phyloP scores from a whole-genome alignment of 2,113 vertebrate genomes.

The Merops nubicus region DNA sequence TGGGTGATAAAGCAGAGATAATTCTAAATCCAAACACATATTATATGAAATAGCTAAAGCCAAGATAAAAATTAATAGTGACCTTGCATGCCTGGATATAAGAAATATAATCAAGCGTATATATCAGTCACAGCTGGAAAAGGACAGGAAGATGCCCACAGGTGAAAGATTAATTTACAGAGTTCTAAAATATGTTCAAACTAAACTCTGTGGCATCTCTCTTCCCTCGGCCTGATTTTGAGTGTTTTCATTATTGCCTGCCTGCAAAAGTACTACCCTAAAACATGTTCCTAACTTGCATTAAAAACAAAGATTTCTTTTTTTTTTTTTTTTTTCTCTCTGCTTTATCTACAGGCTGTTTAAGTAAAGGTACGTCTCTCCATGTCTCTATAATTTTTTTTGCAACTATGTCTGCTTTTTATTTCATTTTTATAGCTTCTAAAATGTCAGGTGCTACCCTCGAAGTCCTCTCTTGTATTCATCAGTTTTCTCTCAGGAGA shows the following conservation, averaged over 20 bases:
- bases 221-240: not conserved
- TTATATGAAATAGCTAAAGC: constrained; percentile 44
- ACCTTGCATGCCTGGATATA: constrained; percentile 23
- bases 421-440: constrained; percentile 29
- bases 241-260: not conserved
- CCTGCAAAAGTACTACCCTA: not conserved
- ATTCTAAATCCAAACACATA: constrained; percentile 54
- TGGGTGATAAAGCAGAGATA: constrained; percentile 62
- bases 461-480: not conserved
- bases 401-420: not conserved
- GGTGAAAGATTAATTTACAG: constrained; percentile 40
- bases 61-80: constrained; percentile 62
- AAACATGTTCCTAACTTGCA: not conserved
- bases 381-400: not conserved
- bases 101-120: constrained; percentile 32
- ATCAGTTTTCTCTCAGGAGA: constrained; percentile 37
- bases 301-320: not conserved
- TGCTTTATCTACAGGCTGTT: not conserved
- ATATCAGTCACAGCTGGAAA: not conserved
- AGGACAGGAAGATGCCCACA: not conserved
- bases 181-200: constrained; percentile 36
- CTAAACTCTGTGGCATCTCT: not conserved
- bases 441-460: not conserved
- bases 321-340: not conserved
- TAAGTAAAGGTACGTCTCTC: not conserved